These are phyloP conservation scores for Brachystomella parvula DNA, from an alignment of 1,140 invertebrate species.

Conservation along the genomic window DNA sequence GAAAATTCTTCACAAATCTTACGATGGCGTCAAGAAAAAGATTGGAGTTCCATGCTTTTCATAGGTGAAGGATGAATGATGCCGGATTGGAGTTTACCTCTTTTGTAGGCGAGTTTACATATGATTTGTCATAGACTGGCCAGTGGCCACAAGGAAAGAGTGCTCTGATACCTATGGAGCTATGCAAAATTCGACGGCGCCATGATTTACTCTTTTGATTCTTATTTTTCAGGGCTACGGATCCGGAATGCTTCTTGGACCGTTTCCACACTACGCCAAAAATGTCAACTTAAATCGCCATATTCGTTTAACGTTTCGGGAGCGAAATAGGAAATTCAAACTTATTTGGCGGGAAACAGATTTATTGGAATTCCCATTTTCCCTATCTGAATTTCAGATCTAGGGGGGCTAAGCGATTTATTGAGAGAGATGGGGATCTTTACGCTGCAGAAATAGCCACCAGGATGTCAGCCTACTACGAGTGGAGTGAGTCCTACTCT, in stretches of 20 bases:
- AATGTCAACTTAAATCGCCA: slow-evolving; percentile 78
- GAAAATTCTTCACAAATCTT: too few species aligned
- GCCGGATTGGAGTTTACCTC: too few species aligned
- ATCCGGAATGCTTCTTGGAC: slow-evolving; percentile 53
- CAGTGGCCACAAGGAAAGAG: too few species aligned
- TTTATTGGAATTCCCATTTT: background rate
- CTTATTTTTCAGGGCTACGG: slow-evolving; percentile 2
- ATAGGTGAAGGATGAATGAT: too few species aligned
- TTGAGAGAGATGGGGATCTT: slow-evolving; percentile 72
- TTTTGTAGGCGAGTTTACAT: too few species aligned
- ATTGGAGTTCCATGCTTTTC: too few species aligned
- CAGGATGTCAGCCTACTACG: slow-evolving; percentile 81
- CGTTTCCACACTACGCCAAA: slow-evolving; percentile 60
- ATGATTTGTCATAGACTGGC: too few species aligned
- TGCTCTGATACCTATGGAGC: background rate
- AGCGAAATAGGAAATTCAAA: background rate
- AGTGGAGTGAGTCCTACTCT: too few species aligned
- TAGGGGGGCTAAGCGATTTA: slow-evolving; percentile 63
- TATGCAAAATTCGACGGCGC: background rate
- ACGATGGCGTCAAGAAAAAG: too few species aligned
- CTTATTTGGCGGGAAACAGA: slow-evolving; percentile 10
- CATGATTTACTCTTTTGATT: background rate
- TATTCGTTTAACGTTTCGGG: slow-evolving; percentile 63
- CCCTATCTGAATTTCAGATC: slow-evolving; percentile 38
- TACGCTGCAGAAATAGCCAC: slow-evolving; percentile 82